A percentile compares a stretch with the other conserved stretches of the same genome.
Evolutionary conservation across 2,113 vertebrate species (phyloP).

Genomic region (Catharus fuscescens): DNA sequence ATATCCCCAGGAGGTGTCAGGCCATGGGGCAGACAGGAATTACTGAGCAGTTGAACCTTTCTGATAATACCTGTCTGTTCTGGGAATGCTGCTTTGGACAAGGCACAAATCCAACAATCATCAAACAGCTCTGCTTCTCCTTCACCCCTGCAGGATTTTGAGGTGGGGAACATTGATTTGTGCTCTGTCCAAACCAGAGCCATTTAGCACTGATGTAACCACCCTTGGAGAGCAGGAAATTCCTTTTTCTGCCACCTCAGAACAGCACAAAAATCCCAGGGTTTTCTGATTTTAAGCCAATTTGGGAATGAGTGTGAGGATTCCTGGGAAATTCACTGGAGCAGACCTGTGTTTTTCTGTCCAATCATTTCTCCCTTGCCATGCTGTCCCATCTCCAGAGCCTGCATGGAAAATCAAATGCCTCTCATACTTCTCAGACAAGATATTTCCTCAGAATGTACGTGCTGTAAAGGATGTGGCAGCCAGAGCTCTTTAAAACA

Average conservation of each 20-base stretch:
- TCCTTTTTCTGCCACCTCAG: conserved; percentile 21
- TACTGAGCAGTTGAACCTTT: not conserved
- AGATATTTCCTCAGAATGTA: not conserved
- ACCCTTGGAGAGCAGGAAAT: conserved; percentile 38
- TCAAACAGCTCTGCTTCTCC: not conserved
- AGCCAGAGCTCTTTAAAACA: not conserved
- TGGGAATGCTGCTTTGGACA: not conserved
- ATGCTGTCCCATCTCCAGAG: not conserved
- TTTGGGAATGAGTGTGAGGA: not conserved
- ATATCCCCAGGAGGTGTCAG: not conserved
- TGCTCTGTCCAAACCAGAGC: not conserved
- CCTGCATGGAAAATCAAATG: not conserved
- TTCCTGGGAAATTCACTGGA: not conserved
- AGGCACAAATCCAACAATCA: not conserved
- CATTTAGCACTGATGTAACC: not conserved
- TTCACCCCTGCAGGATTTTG: not conserved
- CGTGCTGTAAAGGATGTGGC: not conserved
- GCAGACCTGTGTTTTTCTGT: not conserved
- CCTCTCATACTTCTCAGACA: not conserved
- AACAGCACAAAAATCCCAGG: conserved; percentile 7
- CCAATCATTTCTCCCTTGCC: not conserved
- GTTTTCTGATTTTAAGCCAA: conserved; percentile 19
- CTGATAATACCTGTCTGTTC: not conserved
- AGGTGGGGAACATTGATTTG: not conserved
- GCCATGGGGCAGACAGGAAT: not conserved